phyloP scores from a whole-genome alignment of 2,797 vertebrate genomes.

The Melanotaenia nigrans region DNA sequence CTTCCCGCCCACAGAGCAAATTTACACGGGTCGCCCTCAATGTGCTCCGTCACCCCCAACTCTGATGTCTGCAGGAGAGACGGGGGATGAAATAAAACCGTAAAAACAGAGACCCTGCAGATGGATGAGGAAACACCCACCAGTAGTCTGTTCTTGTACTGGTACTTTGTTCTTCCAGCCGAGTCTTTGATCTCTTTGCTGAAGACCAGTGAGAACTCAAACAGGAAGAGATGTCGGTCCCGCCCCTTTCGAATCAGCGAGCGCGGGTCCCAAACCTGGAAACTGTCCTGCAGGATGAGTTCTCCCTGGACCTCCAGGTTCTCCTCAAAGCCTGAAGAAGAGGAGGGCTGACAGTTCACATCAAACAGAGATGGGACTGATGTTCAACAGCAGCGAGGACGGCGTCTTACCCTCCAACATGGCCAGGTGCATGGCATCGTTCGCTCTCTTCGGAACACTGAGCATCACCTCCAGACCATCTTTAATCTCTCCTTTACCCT shows the following conservation, averaged over 20 bases:
- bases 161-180: slow-evolving; percentile 96
- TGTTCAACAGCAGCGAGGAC: not conserved
- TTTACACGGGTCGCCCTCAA: slow-evolving; percentile 97
- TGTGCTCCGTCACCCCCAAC: slow-evolving; percentile 96
- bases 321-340: slow-evolving; percentile 91
- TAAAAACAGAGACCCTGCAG: not conserved
- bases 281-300: slow-evolving; percentile 96
- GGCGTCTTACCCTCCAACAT: not conserved
- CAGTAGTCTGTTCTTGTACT: slow-evolving; percentile 98
- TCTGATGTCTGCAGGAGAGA: slow-evolving; percentile 89
- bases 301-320: slow-evolving; percentile 97
- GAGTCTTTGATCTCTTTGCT: slow-evolving; percentile 99
- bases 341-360: not conserved
- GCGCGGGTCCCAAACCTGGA: slow-evolving; percentile 99
- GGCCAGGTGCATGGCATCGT: no score
- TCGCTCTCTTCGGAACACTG: no score
- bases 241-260: slow-evolving; percentile 97
- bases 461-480: no score
- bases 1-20: slow-evolving; percentile 98
- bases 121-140: slow-evolving; percentile 52
- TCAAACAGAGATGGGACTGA: not conserved
- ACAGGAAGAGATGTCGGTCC: slow-evolving; percentile 97
- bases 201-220: slow-evolving; percentile 97
- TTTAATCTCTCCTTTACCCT: no score
- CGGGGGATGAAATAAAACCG: not conserved